Base-by-base conservation (phyloP, 1,140 invertebrate genomes). In the Calephelis virginiensis region DNA sequence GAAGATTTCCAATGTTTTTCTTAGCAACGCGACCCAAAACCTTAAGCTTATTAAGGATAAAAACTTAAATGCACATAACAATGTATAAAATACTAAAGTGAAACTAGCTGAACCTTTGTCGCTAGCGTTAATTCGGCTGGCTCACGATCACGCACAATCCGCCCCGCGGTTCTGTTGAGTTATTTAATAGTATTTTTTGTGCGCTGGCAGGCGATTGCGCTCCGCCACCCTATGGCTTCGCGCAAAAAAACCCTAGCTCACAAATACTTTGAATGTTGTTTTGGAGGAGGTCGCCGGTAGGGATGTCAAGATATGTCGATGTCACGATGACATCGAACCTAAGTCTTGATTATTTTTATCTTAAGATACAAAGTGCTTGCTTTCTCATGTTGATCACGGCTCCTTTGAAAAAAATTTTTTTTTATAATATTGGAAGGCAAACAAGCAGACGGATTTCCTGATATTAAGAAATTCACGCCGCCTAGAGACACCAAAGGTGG, bases 151-250 rank as follows among this genome's bases (percentile, higher is more conserved):
- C 83, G 85, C 79, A 81, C 77, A 88, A 81, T 86, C 86, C 87
- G 83, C 86, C 87, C 86, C 85, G 83, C 80, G 85, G 76, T 78
- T 84, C 82, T 85, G 84, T 82, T 86, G 86, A 89, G 85, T 89
- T 91, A 91, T 89, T 89, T 89, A 85, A 89, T 89, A 87, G 85
- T 90, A 77, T 90, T 91, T 89, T 89, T 91, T 89, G 84, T 87
- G 80, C 80, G 83, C 69, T 83, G 78, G 84, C 77, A 76, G 84
- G 78, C 83, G 84, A 86, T 84, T 88, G 86, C 86, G 88, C 81
- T 86, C 82, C 69, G 83, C 86, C 86, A 89, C 85, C 86, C 85
- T 84, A 80, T 82, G 85, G 81, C 78, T 80, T 81, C 85, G 85
- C 86, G 85, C 85, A 89, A 91, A 89, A 89, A 91, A 89, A 85